These are phyloP conservation scores for Anguilla megastoma DNA, from an alignment of 2,797 vertebrate genomes.

Conservation along the genomic window DNA sequence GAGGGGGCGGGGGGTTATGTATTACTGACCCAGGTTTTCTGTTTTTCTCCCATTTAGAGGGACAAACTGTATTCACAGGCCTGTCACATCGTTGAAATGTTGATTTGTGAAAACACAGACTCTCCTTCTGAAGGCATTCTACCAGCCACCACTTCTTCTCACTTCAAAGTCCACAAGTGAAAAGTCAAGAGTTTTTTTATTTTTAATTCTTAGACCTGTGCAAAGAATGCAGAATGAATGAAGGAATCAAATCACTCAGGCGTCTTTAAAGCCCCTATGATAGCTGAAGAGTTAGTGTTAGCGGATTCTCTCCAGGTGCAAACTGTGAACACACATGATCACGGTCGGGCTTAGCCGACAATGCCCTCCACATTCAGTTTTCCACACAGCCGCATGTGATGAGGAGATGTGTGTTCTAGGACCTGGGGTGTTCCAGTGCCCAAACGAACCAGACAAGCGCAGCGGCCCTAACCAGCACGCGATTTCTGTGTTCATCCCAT, in stretches of 20 bases:
- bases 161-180: not conserved
- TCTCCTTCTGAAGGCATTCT: not conserved
- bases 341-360: not conserved
- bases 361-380: not conserved
- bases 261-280: not conserved
- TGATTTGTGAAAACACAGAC: too few species aligned
- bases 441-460: not conserved
- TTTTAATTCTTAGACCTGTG: not conserved
- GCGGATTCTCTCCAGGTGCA: not conserved
- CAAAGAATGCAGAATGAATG: not conserved
- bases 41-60: not conserved
- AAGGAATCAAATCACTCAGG: not conserved
- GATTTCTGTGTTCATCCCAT: not conserved
- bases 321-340: not conserved
- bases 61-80: not conserved
- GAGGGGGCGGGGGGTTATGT: not conserved
- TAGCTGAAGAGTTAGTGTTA: not conserved
- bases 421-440: not conserved
- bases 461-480: not conserved
- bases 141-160: not conserved
- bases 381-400: not conserved
- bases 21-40: not conserved
- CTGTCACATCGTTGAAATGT: not conserved
- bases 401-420: not conserved
- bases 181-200: not conserved